phyloP scores from a whole-genome alignment of 2,888 invertebrate species.

The Cephus runcator region DNA sequence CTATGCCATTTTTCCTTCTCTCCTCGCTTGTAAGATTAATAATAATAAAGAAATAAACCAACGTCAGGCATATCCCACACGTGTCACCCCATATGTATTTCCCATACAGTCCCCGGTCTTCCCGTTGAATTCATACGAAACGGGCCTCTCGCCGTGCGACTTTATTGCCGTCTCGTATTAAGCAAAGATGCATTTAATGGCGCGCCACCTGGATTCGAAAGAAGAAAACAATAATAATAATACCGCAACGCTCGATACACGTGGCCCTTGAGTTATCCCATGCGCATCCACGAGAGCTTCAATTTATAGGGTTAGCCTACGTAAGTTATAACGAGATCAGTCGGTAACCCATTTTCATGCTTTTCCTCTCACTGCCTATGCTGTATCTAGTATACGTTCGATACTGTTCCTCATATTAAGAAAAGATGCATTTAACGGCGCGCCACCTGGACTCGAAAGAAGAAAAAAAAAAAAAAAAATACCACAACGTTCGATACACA shows the following conservation, averaged over 20 bases:
- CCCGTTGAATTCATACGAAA: neutral
- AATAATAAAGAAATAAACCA: neutral
- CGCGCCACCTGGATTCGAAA: constrained; percentile 31
- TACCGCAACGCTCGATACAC: constrained; percentile 46
- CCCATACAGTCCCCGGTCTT: neutral
- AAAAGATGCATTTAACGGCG: constrained; percentile 51
- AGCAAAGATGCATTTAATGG: constrained; percentile 53
- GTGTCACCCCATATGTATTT: neutral
- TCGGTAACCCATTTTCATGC: no score
- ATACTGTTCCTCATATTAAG: constrained; percentile 37
- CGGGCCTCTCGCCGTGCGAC: neutral
- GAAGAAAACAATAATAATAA: constrained; percentile 19
- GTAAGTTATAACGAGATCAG: no score
- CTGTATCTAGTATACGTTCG: no score
- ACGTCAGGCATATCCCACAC: neutral
- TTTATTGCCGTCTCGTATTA: constrained; percentile 50
- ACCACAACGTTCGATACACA: constrained; percentile 46
- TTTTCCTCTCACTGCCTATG: no score
- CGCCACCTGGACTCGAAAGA: constrained; percentile 31
- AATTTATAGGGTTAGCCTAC: no score
- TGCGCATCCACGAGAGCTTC: no score
- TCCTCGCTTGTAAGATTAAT: neutral
- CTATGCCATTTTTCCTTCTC: no score
- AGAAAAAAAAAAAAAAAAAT: constrained; percentile 15
- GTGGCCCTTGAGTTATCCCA: constrained; percentile 27